A percentile compares a stretch with the other conserved stretches of the same genome.
Conservation (phyloP, 2,797 vertebrate species). For the Sebastes iracundus region DNA sequence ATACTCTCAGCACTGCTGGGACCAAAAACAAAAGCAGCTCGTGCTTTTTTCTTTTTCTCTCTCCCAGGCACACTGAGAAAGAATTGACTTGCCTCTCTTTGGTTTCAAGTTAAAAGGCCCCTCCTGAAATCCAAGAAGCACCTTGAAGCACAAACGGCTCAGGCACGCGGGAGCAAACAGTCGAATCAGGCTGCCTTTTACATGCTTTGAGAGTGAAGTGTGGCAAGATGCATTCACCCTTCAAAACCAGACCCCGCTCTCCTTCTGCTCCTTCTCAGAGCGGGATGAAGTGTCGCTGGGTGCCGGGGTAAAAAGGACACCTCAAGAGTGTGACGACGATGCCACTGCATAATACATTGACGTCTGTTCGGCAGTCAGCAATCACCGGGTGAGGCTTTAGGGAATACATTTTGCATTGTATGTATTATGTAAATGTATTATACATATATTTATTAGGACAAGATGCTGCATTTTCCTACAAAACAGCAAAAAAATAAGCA, state of each 20-base stretch:
- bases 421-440: constrained; percentile 67
- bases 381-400: constrained; percentile 54
- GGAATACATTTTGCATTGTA: constrained; percentile 66
- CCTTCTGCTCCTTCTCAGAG: constrained; percentile 11
- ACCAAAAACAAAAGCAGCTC: constrained; percentile 56
- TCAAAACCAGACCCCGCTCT: constrained; percentile 28
- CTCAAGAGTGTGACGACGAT: constrained; percentile 49
- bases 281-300: constrained; percentile 18
- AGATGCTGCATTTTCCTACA: constrained; percentile 37
- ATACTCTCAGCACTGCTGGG: constrained; percentile 61
- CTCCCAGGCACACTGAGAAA: constrained; percentile 19
- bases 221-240: constrained; percentile 37
- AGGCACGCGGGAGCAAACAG: constrained; percentile 35
- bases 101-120: constrained; percentile 67
- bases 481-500: not conserved
- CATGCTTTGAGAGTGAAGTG: constrained; percentile 40
- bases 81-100: constrained; percentile 46
- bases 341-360: constrained; percentile 67
- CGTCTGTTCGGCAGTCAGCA: constrained; percentile 63
- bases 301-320: constrained; percentile 64
- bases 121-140: constrained; percentile 65
- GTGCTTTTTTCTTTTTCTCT: not conserved
- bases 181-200: constrained; percentile 42
- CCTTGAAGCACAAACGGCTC: constrained; percentile 49
- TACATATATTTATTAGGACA: constrained; percentile 71